These are phyloP conservation scores for Leucopsar rothschildi DNA, from an alignment of 2,113 vertebrate genomes.

Conservation along the genomic window DNA sequence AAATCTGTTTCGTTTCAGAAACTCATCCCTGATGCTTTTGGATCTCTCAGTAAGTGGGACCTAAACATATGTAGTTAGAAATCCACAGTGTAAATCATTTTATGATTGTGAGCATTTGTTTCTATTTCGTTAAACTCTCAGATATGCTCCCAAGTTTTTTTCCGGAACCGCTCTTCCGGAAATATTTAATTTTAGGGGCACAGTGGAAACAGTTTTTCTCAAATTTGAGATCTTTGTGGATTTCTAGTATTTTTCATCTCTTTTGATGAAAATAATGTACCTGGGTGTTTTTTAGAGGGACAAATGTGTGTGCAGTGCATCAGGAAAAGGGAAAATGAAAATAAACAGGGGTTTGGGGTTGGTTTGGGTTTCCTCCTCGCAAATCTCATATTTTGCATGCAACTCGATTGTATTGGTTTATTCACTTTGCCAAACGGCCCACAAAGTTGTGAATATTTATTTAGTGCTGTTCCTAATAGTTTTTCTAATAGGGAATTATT, in stretches of 20 bases:
- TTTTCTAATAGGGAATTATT: constrained; percentile 82
- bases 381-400: constrained; percentile 21
- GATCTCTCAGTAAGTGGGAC: background rate
- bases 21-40: background rate
- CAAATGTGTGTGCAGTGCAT: background rate
- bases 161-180: background rate
- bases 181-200: background rate
- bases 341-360: background rate
- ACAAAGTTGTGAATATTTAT: constrained; percentile 86
- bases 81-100: background rate
- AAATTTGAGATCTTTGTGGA: background rate
- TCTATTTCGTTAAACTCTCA: background rate
- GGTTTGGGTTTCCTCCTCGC: background rate
- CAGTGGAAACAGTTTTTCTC: background rate
- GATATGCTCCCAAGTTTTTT: background rate
- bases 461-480: constrained; percentile 78
- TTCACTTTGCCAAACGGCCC: constrained; percentile 70
- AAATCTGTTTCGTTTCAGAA: background rate
- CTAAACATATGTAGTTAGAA: background rate
- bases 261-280: background rate
- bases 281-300: background rate
- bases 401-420: constrained; percentile 60
- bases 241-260: background rate
- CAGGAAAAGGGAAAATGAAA: background rate
- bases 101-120: background rate